Conservation (phyloP, 2,888 invertebrate species). For the Dicyrtoma fusca region DNA sequence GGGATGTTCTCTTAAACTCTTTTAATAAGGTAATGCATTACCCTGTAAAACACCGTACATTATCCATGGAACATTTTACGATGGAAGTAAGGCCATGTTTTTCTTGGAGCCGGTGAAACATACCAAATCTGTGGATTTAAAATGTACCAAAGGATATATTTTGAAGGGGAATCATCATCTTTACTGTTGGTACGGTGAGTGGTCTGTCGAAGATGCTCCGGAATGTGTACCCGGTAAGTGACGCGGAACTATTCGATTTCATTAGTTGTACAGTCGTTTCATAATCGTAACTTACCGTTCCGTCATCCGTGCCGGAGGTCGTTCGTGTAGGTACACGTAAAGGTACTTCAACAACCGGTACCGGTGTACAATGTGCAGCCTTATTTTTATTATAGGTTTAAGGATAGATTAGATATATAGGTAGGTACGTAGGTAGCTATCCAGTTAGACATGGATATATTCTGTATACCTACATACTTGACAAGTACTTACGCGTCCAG, state of each 20-base stretch:
- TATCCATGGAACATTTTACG: slow-evolving; percentile 52
- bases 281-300: too few species aligned
- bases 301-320: too few species aligned
- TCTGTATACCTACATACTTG: too few species aligned
- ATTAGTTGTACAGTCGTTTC: neutral
- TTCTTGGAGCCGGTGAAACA: slow-evolving; percentile 65
- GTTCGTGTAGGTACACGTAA: too few species aligned
- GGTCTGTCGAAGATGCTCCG: slow-evolving; percentile 76
- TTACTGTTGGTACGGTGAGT: slow-evolving; percentile 79
- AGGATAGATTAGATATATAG: too few species aligned
- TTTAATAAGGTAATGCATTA: slow-evolving; percentile 32
- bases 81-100: slow-evolving; percentile 37
- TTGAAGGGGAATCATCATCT: slow-evolving; percentile 70
- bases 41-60: slow-evolving; percentile 55
- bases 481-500: too few species aligned
- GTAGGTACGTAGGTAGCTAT: too few species aligned
- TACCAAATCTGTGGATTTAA: slow-evolving; percentile 74
- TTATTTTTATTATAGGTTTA: too few species aligned
- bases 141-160: slow-evolving; percentile 72
- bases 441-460: too few species aligned
- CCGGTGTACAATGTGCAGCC: too few species aligned
- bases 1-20: too few species aligned
- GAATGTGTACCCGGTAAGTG: slow-evolving; percentile 73
- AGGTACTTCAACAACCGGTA: too few species aligned
- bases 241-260: neutral